Evolutionary conservation across 1,140 invertebrate species (phyloP).

Genomic region (Sinonovacula constricta): DNA sequence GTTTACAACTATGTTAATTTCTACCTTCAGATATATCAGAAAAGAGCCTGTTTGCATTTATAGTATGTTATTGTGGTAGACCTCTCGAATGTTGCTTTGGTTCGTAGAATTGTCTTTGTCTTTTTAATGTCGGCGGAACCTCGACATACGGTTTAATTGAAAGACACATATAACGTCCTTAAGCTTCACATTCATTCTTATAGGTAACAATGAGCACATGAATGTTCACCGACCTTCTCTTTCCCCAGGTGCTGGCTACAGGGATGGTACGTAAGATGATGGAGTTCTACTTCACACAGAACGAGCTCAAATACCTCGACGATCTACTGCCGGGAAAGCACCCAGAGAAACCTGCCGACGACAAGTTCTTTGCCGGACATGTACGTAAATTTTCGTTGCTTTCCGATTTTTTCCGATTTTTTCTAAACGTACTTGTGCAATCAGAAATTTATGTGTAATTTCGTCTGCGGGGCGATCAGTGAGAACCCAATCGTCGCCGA

Average conservation of each 20-base stretch:
- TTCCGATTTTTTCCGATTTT: no score
- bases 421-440: no score
- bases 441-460: background rate
- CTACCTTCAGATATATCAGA: background rate
- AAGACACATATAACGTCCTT: no score
- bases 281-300: conserved; percentile 93
- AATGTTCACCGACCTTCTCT: no score
- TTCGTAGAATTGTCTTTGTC: no score
- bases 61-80: no score
- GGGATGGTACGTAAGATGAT: conserved; percentile 95
- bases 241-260: conserved; percentile 97
- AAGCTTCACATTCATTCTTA: no score
- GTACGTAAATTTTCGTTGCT: conserved; percentile 3
- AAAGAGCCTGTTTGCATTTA: background rate
- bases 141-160: no score
- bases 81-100: no score
- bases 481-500: background rate
- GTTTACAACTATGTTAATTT: background rate
- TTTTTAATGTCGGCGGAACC: no score
- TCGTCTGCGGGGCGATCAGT: background rate
- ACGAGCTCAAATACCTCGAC: conserved; percentile 96
- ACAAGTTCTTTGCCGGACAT: conserved; percentile 42
- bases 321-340: conserved; percentile 91
- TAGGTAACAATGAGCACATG: no score
- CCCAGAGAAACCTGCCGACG: conserved; percentile 55